Evolutionary conservation across 1,140 invertebrate species (phyloP).

Genomic region (Drosophila kurseongensis): DNA sequence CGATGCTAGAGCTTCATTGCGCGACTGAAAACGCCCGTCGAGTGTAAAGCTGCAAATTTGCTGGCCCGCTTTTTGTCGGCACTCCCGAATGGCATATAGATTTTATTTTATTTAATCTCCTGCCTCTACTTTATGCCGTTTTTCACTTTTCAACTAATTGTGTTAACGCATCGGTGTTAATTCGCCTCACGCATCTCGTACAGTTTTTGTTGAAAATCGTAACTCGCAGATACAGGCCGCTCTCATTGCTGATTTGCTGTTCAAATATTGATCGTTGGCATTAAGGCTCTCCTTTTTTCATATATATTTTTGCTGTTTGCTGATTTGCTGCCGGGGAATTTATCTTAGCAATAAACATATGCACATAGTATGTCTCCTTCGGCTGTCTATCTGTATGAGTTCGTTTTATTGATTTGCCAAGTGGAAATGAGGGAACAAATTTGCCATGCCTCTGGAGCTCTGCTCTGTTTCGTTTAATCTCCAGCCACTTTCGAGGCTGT

Average conservation of each 20-base stretch:
- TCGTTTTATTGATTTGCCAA: constrained; percentile 69
- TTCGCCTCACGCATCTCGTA: constrained; percentile 67
- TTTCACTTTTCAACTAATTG: constrained; percentile 81
- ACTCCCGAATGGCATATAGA: constrained; percentile 49
- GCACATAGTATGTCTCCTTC: constrained; percentile 35
- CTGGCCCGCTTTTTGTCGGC: constrained; percentile 67
- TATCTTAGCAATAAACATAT: constrained; percentile 67
- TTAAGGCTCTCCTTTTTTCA: constrained; percentile 42
- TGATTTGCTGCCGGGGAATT: constrained; percentile 37
- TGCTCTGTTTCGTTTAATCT: constrained; percentile 43
- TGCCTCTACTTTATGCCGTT: constrained; percentile 54
- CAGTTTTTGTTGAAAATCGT: constrained; percentile 24
- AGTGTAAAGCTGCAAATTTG: constrained; percentile 74
- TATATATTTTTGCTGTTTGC: constrained; percentile 38
- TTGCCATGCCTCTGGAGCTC: constrained; percentile 32
- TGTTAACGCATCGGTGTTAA: constrained; percentile 78
- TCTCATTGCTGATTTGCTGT: constrained; percentile 68
- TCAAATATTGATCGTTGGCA: constrained; percentile 73
- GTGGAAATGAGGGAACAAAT: constrained; percentile 54
- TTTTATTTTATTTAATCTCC: constrained; percentile 51
- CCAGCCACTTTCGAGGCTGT: constrained; percentile 31
- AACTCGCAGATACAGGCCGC: constrained; percentile 56
- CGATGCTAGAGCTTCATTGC: constrained; percentile 74
- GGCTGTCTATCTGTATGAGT: constrained; percentile 39
- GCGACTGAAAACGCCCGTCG: constrained; percentile 66